Conservation (phyloP, 2,888 invertebrate species). For the Andrena bicolor region DNA sequence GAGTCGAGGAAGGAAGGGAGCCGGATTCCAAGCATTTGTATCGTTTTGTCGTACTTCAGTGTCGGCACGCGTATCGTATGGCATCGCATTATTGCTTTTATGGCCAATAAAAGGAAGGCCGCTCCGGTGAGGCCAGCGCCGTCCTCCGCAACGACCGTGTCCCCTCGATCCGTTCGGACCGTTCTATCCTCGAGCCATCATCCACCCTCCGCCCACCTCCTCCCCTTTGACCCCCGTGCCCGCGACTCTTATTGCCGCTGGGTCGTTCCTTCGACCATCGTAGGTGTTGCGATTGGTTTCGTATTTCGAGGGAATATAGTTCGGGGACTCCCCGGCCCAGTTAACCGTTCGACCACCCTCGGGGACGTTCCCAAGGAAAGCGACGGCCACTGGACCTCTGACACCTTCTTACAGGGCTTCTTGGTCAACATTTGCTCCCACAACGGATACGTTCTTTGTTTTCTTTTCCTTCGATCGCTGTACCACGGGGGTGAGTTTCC, state of each 20-base stretch:
- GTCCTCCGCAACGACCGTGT: conserved; percentile 63
- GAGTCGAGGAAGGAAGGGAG: conserved; percentile 48
- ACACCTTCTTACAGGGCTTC: conserved; percentile 50
- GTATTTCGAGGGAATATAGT: conserved; percentile 80
- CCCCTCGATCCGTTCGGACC: conserved; percentile 56
- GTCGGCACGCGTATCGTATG: conserved; percentile 80
- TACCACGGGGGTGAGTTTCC: neutral
- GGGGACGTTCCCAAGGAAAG: conserved; percentile 66
- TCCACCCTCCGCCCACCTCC: conserved; percentile 36
- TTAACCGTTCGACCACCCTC: conserved; percentile 79
- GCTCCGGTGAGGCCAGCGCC: conserved; percentile 70
- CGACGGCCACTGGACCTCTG: conserved; percentile 39
- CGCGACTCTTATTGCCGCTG: conserved; percentile 78
- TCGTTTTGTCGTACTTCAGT: conserved; percentile 81
- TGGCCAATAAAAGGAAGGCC: conserved; percentile 83
- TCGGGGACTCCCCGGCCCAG: conserved; percentile 84
- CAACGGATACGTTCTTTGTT: conserved; percentile 30
- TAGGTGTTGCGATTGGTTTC: conserved; percentile 84
- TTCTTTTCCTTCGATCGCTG: neutral
- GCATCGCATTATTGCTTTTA: conserved; percentile 84
- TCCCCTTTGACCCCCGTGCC: conserved; percentile 37
- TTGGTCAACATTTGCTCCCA: conserved; percentile 47
- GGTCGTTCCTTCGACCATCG: conserved; percentile 75
- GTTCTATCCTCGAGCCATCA: conserved; percentile 59
- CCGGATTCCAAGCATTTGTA: conserved; percentile 76